Conservation (phyloP, 2,888 invertebrate genomes). For the Troides oblongomaculatus region DNA sequence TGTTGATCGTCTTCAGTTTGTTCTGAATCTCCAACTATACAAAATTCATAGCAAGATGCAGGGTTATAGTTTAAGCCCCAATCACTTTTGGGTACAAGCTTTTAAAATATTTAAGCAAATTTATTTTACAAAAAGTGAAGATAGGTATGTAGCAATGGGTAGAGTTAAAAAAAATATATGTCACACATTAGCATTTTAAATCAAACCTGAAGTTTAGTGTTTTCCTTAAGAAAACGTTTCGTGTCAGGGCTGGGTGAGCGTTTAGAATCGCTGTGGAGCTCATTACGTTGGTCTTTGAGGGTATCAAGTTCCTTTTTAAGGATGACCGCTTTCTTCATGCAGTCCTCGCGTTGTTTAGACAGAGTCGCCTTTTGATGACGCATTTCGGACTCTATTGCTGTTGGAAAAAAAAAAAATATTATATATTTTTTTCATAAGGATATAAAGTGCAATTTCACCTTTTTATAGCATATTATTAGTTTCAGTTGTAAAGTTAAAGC, state of each 20-base stretch:
- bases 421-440: slow-evolving; percentile 1
- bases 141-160: slow-evolving; percentile 35
- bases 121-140: slow-evolving; percentile 34
- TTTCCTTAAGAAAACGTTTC: slow-evolving; percentile 89
- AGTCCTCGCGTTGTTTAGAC: slow-evolving; percentile 89
- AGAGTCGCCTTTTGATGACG: slow-evolving; percentile 90
- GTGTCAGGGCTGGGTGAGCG: slow-evolving; percentile 88
- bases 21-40: slow-evolving; percentile 87
- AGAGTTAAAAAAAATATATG: slow-evolving; percentile 31
- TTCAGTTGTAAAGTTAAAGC: slow-evolving; percentile 5
- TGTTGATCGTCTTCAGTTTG: slow-evolving; percentile 90
- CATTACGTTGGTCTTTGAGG: slow-evolving; percentile 88
- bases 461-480: not conserved
- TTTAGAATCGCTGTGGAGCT: slow-evolving; percentile 84
- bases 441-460: slow-evolving; percentile 17
- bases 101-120: slow-evolving; percentile 33
- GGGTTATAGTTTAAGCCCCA: slow-evolving; percentile 28
- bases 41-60: slow-evolving; percentile 41
- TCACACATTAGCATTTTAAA: slow-evolving; percentile 34
- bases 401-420: slow-evolving; percentile 35
- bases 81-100: slow-evolving; percentile 39
- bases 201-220: slow-evolving; percentile 90
- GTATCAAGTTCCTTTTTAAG: slow-evolving; percentile 89
- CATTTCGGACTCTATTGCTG: slow-evolving; percentile 88
- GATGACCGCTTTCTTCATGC: slow-evolving; percentile 86